Evolutionary conservation across 1,140 invertebrate species (phyloP), one percentile per base, ranked within the genome.

Genomic region (Bacillus rossius): DNA sequence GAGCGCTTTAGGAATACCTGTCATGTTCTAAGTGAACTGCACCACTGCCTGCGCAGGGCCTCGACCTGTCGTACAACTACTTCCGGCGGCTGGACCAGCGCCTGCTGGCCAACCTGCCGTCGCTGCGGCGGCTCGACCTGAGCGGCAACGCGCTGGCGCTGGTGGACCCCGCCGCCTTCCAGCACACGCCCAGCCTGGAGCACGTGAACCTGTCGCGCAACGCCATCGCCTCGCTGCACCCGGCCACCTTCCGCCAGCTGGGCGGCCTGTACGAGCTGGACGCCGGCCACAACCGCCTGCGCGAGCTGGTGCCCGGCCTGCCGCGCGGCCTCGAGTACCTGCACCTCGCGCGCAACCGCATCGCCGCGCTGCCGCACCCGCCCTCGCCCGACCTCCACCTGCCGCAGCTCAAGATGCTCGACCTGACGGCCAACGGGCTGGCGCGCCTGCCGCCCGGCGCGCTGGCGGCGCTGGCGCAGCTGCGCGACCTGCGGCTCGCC

Each of bases 191-290:
- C 2, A 75, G 84, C 10, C 71, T 95, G 47, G 89, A 92, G 68
- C 82, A 87, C 53, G 69, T 93, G 0, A 91, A 92, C 71, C 75
- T 93, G 19, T 91, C 89, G 1, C 75, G 78, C 20, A 94, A 94
- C 69, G 79, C 80, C 20, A 68, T 91, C 2, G 74, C 79, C 2
- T 78, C 79, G 2, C 66, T 89, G 41, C 87, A 89, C 73, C 84
- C 84, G 0, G 79, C 81, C 45, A 89, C 89, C 0, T 87, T 94
- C 55, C 74, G 83, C 59, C 85, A 87, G 65, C 68, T 94, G 40
- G 75, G 76, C 13, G 83, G 85, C 56, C 75, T 94, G 0, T 91
- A 86, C 59, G 89, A 91, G 70, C 69, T 94, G 17, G 89, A 93
- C 67, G 73, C 89, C 3, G 87, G 89, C 62, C 80, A 79, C 65